A percentile compares a stretch with the other conserved stretches of the same genome.
These are phyloP conservation scores for Calephelis virginiensis DNA, from an alignment of 1,140 invertebrate genomes.

Conservation along the genomic window DNA sequence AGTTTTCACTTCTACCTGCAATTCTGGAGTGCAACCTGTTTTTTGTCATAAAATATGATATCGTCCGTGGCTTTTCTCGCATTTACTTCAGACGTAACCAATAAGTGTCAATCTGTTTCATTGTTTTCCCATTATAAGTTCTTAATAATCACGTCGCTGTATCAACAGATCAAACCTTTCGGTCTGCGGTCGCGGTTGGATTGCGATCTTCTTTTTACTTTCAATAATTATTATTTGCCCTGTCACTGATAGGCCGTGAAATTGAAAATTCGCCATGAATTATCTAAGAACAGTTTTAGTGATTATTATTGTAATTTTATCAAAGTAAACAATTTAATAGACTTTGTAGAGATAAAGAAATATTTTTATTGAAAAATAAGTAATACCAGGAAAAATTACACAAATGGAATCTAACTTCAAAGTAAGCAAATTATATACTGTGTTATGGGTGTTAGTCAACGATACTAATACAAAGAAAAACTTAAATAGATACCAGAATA, in stretches of 20 bases:
- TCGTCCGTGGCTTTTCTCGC: too few relatives aligned
- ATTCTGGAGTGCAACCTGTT: too few relatives aligned
- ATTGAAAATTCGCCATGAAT: constrained; percentile 28
- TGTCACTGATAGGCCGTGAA: constrained; percentile 23
- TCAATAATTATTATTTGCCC: constrained; percentile 30
- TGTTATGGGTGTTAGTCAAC: too few relatives aligned
- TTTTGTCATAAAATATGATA: too few relatives aligned
- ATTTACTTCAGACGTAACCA: too few relatives aligned
- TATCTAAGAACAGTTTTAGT: background rate
- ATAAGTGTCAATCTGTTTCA: too few relatives aligned
- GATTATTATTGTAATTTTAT: background rate
- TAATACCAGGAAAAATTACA: too few relatives aligned
- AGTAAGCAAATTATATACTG: too few relatives aligned
- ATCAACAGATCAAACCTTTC: background rate
- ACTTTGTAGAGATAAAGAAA: background rate
- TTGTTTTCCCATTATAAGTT: background rate
- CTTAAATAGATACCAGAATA: too few relatives aligned
- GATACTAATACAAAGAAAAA: too few relatives aligned
- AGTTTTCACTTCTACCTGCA: too few relatives aligned
- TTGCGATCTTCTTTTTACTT: constrained; percentile 26
- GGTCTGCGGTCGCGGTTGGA: background rate
- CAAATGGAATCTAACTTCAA: too few relatives aligned
- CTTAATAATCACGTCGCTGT: background rate
- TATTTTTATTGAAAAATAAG: background rate
- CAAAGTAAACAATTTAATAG: background rate